Evolutionary conservation across 2,113 vertebrate species (phyloP), one percentile per base, ranked within the genome.

Genomic region (Hepsetus odoe): DNA sequence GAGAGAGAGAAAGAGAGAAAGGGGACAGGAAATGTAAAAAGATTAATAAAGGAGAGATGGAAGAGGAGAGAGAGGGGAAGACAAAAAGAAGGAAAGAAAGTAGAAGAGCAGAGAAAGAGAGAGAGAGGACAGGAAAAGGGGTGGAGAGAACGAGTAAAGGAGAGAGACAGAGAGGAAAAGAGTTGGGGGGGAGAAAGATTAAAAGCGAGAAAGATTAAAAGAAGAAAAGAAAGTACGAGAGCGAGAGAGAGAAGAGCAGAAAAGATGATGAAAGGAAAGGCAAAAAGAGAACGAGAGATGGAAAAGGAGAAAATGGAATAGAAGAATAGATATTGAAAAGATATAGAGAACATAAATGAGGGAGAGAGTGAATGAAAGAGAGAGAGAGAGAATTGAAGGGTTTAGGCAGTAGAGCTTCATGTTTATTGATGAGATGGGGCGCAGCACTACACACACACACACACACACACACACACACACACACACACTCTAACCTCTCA

Each of bases 1-100:
- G 42, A 74, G 59, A 35, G 58, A 61, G 75, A 61, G 40, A 55
- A 35, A 20, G 44, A 44, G 32, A 68, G 26, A 61, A 49, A 18
- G 11, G 46, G 28, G 46, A 53, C 14, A 24, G n/a, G 38, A 11
- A 22, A 65, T 16, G 61, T 22, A 61, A 46, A 12, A 42, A 10
- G 1, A 7, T 42, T 8, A 12, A 42, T 4, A 42, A 42, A 42
- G 9, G 40, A 42, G n/a, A n/a, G n/a, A 10, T 42, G 9, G 13
- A 12, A 4, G 40, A 10, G 9, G 13, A 42, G 40, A 42, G 9
- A 12, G 40, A 42, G 9, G 13, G 40, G 13, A 12, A 42, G 13
- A 42, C 40, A 42, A 12, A 1, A 42, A 42, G 9, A 10, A 10
- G 40, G 40, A 12, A 42, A 42, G 40, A 2, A 42, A 12, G 13